Conservation (phyloP, 2,797 vertebrate species). For the Poeciliopsis presidionis region DNA sequence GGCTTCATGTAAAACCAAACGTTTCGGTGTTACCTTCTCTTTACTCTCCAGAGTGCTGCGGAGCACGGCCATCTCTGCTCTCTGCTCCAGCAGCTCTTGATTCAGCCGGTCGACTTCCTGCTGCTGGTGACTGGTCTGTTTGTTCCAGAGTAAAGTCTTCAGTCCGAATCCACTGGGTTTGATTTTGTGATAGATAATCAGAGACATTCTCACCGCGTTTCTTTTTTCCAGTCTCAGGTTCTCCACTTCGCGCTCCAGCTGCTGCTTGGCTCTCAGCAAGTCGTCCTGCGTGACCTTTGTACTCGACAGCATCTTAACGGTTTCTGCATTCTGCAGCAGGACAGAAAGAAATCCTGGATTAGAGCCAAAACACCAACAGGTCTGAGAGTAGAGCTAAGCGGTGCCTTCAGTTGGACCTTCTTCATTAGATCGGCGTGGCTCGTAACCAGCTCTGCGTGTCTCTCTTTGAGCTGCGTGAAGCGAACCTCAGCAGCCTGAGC, state of each 20-base stretch:
- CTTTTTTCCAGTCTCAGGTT: constrained; percentile 52
- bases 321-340: constrained; percentile 68
- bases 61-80: constrained; percentile 59
- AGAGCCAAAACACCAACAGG: neutral
- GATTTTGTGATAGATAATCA: neutral
- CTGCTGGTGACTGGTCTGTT: constrained; percentile 83
- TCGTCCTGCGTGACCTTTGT: constrained; percentile 61
- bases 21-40: constrained; percentile 61
- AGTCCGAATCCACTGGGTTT: neutral
- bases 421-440: constrained; percentile 92
- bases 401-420: constrained; percentile 79
- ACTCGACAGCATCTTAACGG: constrained; percentile 48
- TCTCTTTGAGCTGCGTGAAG: constrained; percentile 93
- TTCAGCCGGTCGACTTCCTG: constrained; percentile 83
- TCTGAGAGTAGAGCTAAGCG: neutral
- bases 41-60: constrained; percentile 65
- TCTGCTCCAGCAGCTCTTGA: constrained; percentile 80
- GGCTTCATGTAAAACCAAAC: neutral
- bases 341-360: neutral
- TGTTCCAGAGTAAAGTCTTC: neutral
- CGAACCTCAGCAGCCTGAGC: constrained; percentile 92
- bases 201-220: constrained; percentile 43
- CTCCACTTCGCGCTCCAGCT: constrained; percentile 64
- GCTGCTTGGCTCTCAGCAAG: constrained; percentile 51
- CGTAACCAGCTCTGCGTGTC: constrained; percentile 94